Evolutionary conservation across 2,888 invertebrate genomes (phyloP).

Genomic region (Cyaniris semiargus): DNA sequence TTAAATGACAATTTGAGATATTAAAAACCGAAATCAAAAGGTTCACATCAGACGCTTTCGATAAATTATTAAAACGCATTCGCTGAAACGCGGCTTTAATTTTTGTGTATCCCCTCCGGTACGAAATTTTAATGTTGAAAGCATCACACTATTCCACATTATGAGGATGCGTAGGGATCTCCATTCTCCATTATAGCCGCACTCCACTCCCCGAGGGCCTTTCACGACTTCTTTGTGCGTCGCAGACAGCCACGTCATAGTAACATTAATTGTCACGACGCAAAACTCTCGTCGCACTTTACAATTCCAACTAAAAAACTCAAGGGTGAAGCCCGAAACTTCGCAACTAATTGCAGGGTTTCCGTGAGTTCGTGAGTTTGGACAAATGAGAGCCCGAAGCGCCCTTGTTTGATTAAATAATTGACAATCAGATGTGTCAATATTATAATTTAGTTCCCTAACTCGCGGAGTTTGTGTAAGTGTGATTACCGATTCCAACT

Average conservation of each 20-base stretch:
- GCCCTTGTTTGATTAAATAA: slow-evolving; percentile 43
- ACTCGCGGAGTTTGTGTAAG: slow-evolving; percentile 26
- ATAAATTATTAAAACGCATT: slow-evolving; percentile 12
- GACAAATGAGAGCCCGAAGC: slow-evolving; percentile 35
- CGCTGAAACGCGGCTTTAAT: neutral
- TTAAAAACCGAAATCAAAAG: slow-evolving; percentile 1
- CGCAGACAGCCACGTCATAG: slow-evolving; percentile 43
- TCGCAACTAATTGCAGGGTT: slow-evolving; percentile 22
- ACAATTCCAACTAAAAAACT: slow-evolving; percentile 38
- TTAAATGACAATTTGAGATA: neutral
- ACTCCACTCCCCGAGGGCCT: slow-evolving; percentile 44
- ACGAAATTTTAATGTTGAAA: slow-evolving; percentile 31
- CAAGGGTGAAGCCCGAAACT: slow-evolving; percentile 40
- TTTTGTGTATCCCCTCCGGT: slow-evolving; percentile 28
- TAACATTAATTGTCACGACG: slow-evolving; percentile 43
- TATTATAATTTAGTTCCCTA: slow-evolving; percentile 39
- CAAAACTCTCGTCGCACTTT: slow-evolving; percentile 41
- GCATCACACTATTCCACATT: slow-evolving; percentile 34
- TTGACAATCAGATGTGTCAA: slow-evolving; percentile 43
- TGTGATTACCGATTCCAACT: slow-evolving; percentile 9
- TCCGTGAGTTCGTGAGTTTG: slow-evolving; percentile 39
- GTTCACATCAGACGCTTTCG: neutral
- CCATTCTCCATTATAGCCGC: slow-evolving; percentile 44
- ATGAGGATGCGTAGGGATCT: slow-evolving; percentile 41
- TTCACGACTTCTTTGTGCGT: slow-evolving; percentile 44